Evolutionary conservation across 2,888 invertebrate species (phyloP).

Genomic region (Ypsolopha sequella): DNA sequence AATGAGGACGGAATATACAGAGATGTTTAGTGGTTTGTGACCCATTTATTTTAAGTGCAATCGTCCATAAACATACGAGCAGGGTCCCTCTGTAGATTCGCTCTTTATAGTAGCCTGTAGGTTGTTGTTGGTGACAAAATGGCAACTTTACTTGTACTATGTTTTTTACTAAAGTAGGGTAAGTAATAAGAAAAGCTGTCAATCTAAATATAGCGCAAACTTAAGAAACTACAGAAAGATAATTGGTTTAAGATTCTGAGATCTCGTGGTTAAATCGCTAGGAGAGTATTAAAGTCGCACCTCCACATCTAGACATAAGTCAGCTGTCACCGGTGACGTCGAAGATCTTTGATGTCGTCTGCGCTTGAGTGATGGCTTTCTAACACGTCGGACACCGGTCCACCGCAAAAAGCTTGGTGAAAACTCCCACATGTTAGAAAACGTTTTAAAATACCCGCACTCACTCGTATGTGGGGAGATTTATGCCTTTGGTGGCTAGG

Average conservation of each 20-base stretch:
- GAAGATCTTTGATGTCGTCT: conserved; percentile 46
- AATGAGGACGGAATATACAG: not conserved
- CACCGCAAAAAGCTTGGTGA: conserved; percentile 49
- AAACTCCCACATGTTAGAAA: conserved; percentile 39
- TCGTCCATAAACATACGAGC: too few relatives aligned
- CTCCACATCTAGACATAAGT: conserved; percentile 34
- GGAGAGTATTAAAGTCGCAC: conserved; percentile 11
- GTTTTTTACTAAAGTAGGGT: too few relatives aligned
- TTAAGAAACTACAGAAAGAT: too few relatives aligned
- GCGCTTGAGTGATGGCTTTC: conserved; percentile 56
- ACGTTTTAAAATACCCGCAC: conserved; percentile 50
- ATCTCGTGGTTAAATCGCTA: not conserved
- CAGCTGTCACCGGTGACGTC: conserved; percentile 16
- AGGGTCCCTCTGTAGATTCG: too few relatives aligned
- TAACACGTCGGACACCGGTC: conserved; percentile 25
- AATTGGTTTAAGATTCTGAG: not conserved
- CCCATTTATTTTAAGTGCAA: too few relatives aligned
- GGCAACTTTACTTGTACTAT: too few relatives aligned
- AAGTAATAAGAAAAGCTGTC: too few relatives aligned
- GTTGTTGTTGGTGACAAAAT: too few relatives aligned
- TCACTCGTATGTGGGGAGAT: not conserved
- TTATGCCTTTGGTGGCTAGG: not conserved
- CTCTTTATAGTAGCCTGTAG: too few relatives aligned
- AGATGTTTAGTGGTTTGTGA: too few relatives aligned
- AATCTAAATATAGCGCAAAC: too few relatives aligned